Evolutionary conservation across 1,140 invertebrate species (phyloP), one percentile per base, ranked within the genome.

Genomic region (Aphidius gifuensis): DNA sequence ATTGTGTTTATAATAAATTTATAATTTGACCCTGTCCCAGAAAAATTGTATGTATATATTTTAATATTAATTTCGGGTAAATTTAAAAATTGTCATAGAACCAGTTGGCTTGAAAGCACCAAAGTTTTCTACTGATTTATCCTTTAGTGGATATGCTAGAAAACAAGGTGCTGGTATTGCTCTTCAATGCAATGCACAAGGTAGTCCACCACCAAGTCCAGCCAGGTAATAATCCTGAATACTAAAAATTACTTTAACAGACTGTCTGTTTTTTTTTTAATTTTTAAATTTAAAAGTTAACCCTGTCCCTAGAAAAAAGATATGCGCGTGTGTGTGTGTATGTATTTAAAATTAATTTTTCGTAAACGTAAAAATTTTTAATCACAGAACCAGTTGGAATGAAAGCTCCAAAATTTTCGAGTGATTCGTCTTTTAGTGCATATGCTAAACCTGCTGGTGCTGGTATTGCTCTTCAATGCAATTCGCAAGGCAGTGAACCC

Each of bases 331-430:
- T 32, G 23, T 32, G 23, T 32, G 4, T 32, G 2, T 32, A 32
- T 32, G 4, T 3, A 32, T 32, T 32, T 32, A 32, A 32, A 32
- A 32, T 32, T 32, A 32, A 32, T 32, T 32, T 32, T 32, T 32
- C 23, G 23, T 32, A 32, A 32, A 32, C 2, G 4, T 32, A 32
- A 32, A 32, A 6, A 8, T 60, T 38, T 55, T 46, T 50, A 64
- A 62, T 1, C 16, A 16, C 81, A 91, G 89, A 91, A 76, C 88
- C 89, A 59, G 85, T 89, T 65, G 87, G 86, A 74, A 84, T 84
- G 46, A 89, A 88, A 74, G 83, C 86, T 48, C 88, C 89, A 9
- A 82, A 83, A 47, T 88, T 90, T 75, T 85, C 87, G 9, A 85
- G 83, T 66, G 84, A 87, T 64, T n/a, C 62, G 44, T 62, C 62